Conservation (phyloP, 2,797 vertebrate genomes). For the Xerus rutilus region DNA sequence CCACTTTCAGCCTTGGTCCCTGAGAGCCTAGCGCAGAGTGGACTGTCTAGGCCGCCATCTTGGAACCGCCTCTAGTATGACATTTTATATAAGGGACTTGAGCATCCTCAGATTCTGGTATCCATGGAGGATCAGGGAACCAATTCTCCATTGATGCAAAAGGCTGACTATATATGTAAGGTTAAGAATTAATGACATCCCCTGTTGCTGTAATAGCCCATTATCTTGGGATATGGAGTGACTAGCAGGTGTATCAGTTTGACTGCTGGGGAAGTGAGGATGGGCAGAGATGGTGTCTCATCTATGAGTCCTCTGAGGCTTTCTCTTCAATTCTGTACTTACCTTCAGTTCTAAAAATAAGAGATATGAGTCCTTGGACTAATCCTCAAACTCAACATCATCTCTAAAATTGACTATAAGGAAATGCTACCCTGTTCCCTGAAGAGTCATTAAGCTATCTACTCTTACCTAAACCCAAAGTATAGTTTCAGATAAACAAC, state of each 20-base stretch:
- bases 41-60: too few species aligned
- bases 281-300: not conserved
- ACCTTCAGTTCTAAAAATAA: not conserved
- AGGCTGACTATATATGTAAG: not conserved
- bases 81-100: not conserved
- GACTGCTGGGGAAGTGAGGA: not conserved
- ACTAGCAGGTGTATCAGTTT: not conserved
- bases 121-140: not conserved
- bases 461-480: not conserved
- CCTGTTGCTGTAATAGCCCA: not conserved
- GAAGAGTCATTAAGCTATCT: not conserved
- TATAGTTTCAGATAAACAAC: conserved; percentile 61
- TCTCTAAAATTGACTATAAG: conserved; percentile 21
- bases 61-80: too few species aligned
- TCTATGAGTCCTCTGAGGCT: not conserved
- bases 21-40: too few species aligned
- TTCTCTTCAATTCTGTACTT: conserved; percentile 36
- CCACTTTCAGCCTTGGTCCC: too few species aligned
- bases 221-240: not conserved
- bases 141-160: not conserved
- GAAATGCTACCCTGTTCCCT: not conserved
- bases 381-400: not conserved
- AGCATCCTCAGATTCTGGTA: not conserved
- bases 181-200: conserved; percentile 13
- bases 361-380: conserved; percentile 13